Percentiles rank a stretch among this genome's conserved stretches.
These are phyloP conservation scores for Ochotona princeps DNA, from an alignment of 2,113 vertebrate genomes.

Conservation along the genomic window DNA sequence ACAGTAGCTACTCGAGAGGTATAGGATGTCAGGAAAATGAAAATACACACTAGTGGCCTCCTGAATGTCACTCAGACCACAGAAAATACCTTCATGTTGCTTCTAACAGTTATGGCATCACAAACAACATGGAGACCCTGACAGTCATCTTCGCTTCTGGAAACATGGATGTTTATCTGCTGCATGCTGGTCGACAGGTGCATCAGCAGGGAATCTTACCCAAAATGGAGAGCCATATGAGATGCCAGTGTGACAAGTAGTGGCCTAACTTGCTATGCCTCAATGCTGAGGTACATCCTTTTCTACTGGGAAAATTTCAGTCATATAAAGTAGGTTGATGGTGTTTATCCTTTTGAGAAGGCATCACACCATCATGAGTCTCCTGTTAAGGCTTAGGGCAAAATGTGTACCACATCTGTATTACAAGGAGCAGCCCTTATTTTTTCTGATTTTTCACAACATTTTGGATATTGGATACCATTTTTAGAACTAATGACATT, in stretches of 20 bases:
- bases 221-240: too few relatives aligned
- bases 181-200: too few relatives aligned
- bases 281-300: too few relatives aligned
- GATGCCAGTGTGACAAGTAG: too few relatives aligned
- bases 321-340: too few relatives aligned
- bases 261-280: too few relatives aligned
- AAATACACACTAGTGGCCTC: conserved; percentile 90
- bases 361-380: conserved; percentile 66
- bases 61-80: conserved; percentile 97
- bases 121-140: conserved; percentile 95
- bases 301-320: too few relatives aligned
- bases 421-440: conserved; percentile 87
- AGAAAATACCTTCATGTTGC: conserved; percentile 97
- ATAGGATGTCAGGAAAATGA: conserved; percentile 88
- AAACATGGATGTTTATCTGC: conserved; percentile 95
- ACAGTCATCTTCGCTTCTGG: conserved; percentile 95
- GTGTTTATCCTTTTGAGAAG: too few relatives aligned
- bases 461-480: conserved; percentile 92
- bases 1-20: too few relatives aligned
- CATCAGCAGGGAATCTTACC: too few relatives aligned
- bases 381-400: conserved; percentile 89
- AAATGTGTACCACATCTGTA: conserved; percentile 83
- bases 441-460: conserved; percentile 89
- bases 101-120: conserved; percentile 89
- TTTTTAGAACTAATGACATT: conserved; percentile 94